Evolutionary conservation across 1,140 invertebrate species (phyloP), one percentile per base, ranked within the genome.

Genomic region (Battus philenor): DNA sequence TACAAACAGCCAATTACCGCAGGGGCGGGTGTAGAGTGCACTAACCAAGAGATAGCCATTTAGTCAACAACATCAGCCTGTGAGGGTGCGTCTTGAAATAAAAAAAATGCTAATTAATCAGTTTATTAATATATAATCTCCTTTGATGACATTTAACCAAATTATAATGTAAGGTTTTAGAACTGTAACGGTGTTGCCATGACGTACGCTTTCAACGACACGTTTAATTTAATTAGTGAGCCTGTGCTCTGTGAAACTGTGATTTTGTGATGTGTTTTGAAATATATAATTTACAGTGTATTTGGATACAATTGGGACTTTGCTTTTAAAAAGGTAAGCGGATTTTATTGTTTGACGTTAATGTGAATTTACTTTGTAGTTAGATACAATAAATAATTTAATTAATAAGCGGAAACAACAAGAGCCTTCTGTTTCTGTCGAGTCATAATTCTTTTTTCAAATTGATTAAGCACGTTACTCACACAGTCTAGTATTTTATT

Each of bases 1-100:
- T 80, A 79, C 75, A 83, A 84, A 84, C 77, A 84, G 59, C 75
- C 80, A 81, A 84, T 84, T 83, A 83, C 62, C 62, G 60, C 52
- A 59, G 75, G 75, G 76, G 73, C 68, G 74, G 70, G 67, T 62
- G 54, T 47, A 58, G 50, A 41, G 36, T 67, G 60, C 60, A 71
- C 56, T 80, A 62, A 68, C 60, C 61, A 68, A 58, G 44, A 64
- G 74, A 77, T 79, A 79, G 73, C 50, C 63, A 65, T 80, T 80
- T 79, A 80, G 79, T 79, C 64, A 82, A 61, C 59, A 69, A 57
- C 65, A 73, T 59, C 63, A 64, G 60, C 54, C 66, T 64, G 66
- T 41, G 64, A 68, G 69, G 67, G 61, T 52, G 65, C 71, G 68
- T 70, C 67, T 55, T 54, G 38, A 48, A 46, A 16, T 58, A 47